Evolutionary conservation across 92 coral and sea anemone species (phyloP).

Genomic region (Phenganax subtilis): DNA sequence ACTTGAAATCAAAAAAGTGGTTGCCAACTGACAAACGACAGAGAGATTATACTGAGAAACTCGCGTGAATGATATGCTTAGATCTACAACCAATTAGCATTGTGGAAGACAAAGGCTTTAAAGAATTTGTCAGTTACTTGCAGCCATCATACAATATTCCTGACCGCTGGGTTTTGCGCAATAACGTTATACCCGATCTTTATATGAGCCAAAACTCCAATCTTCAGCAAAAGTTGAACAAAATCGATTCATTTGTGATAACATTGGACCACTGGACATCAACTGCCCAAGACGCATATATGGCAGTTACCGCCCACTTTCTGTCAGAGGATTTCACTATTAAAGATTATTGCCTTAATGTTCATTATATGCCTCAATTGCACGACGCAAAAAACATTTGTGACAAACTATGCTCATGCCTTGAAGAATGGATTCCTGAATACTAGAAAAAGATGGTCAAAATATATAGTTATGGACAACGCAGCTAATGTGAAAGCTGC

Average conservation of each 20-base stretch:
- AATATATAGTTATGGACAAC: constrained; percentile 24
- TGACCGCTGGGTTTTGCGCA: constrained; percentile 22
- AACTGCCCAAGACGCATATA: constrained; percentile 10
- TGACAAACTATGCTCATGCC: constrained; percentile 24
- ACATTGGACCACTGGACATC: constrained; percentile 17
- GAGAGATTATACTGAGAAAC: constrained; percentile 18
- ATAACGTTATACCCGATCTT: constrained; percentile 6
- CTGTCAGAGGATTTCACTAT: neutral
- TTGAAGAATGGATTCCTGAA: constrained; percentile 34
- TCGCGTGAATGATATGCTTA: constrained; percentile 29
- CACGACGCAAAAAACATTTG: constrained; percentile 33
- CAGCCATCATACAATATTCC: constrained; percentile 25
- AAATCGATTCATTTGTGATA: constrained; percentile 13
- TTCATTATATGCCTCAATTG: constrained; percentile 23
- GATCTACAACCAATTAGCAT: constrained; percentile 36
- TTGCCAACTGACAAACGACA: constrained; percentile 27
- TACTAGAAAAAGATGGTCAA: constrained; percentile 25
- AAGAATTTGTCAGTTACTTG: constrained; percentile 18
- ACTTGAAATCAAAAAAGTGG: constrained; percentile 11
- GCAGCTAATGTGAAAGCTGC: constrained; percentile 17
- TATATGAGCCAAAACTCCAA: neutral
- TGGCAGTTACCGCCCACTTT: constrained; percentile 21
- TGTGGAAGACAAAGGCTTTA: constrained; percentile 30
- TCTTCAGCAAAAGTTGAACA: constrained; percentile 2
- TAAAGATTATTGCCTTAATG: constrained; percentile 12